These are phyloP conservation scores for Zapornia atra DNA, from an alignment of 2,113 vertebrate species.

Conservation along the genomic window DNA sequence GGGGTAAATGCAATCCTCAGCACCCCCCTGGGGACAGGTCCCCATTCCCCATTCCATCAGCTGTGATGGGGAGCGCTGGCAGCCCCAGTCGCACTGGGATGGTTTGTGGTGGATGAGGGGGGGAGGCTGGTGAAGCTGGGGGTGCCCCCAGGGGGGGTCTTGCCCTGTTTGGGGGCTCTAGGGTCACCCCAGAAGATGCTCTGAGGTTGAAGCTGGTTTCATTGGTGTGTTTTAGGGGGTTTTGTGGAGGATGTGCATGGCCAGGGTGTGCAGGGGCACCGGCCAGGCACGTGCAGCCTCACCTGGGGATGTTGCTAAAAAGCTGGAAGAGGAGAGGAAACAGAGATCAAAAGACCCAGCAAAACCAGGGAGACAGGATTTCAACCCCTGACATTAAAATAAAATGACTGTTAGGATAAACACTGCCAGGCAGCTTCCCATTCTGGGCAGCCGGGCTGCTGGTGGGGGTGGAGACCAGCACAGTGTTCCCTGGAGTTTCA, in stretches of 20 bases:
- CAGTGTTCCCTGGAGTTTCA: not conserved
- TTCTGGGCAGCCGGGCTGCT: not conserved
- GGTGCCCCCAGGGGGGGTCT: accelerated
- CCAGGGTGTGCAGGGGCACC: accelerated
- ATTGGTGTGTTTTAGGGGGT: accelerated
- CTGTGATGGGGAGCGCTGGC: accelerated
- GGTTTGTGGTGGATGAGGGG: accelerated
- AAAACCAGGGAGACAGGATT: not conserved
- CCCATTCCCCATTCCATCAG: accelerated
- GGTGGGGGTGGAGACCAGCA: not conserved
- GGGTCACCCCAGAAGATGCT: not conserved
- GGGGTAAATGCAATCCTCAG: too few species aligned
- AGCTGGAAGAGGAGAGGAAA: not conserved
- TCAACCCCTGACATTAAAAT: not conserved
- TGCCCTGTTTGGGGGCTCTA: not conserved
- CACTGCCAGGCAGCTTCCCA: not conserved
- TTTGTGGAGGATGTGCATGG: not conserved
- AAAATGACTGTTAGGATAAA: not conserved
- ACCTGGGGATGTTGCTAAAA: not conserved
- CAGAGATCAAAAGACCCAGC: not conserved
- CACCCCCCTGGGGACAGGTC: not conserved
- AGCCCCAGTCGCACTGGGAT: accelerated
- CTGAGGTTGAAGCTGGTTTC: not conserved
- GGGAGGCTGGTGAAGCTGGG: not conserved
- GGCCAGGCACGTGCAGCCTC: not conserved